A percentile compares a stretch with the other conserved stretches of the same genome.
Evolutionary conservation across 2,797 vertebrate species (phyloP).

Genomic region (Amphiprion clarkii): DNA sequence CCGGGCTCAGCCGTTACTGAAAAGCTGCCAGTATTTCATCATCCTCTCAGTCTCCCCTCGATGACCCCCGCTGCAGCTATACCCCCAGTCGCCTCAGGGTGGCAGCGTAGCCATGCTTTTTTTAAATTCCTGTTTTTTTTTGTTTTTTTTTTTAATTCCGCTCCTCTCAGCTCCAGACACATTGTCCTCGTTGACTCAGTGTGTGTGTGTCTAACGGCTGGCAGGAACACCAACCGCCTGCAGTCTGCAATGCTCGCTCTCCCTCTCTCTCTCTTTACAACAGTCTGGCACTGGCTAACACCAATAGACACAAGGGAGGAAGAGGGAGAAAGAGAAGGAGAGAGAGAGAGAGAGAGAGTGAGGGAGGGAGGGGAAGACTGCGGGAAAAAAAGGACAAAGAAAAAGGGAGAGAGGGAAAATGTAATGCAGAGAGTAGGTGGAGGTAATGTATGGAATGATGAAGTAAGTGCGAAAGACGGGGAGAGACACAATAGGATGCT

Average conservation of each 20-base stretch:
- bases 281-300: constrained; percentile 87
- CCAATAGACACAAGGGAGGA: constrained; percentile 68
- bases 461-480: constrained; percentile 71
- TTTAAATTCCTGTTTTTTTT: neutral
- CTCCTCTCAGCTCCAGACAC: constrained; percentile 68
- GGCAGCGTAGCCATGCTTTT: constrained; percentile 76
- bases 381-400: constrained; percentile 69
- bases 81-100: constrained; percentile 75
- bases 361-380: constrained; percentile 65
- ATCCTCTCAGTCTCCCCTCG: constrained; percentile 78
- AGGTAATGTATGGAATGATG: constrained; percentile 74
- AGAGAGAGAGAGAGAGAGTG: constrained; percentile 61
- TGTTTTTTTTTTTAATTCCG: neutral
- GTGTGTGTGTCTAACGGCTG: constrained; percentile 69
- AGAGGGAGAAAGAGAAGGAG: constrained; percentile 51
- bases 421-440: constrained; percentile 62
- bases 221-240: constrained; percentile 75
- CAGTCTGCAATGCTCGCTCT: constrained; percentile 58
- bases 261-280: constrained; percentile 58
- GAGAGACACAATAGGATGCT: constrained; percentile 73
- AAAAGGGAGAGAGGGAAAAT: constrained; percentile 63
- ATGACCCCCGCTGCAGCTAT: constrained; percentile 68
- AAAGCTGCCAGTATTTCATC: constrained; percentile 89
- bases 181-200: constrained; percentile 79
- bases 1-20: constrained; percentile 82